Conservation (phyloP, 2,113 vertebrate genomes). For the Dipodomys ordii region DNA sequence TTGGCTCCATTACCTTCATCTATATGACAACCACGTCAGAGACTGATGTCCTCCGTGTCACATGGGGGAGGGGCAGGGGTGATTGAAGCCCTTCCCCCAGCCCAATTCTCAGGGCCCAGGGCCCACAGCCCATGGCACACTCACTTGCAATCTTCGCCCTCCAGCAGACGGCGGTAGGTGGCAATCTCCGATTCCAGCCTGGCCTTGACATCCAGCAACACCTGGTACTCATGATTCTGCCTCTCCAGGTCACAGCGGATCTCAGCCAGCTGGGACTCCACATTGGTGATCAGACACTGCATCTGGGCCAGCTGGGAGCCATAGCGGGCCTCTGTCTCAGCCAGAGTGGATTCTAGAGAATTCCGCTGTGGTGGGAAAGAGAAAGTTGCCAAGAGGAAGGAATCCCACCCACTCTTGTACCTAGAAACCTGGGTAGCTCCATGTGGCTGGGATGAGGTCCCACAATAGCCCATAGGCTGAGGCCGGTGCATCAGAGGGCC, state of each 20-base stretch:
- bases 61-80: too few species aligned
- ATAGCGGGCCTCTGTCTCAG: slow-evolving; percentile 89
- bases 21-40: background rate
- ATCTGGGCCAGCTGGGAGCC: slow-evolving; percentile 85
- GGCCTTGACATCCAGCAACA: slow-evolving; percentile 84
- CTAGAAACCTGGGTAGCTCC: background rate
- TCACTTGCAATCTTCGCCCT: slow-evolving; percentile 81
- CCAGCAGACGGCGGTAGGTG: slow-evolving; percentile 82
- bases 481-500: background rate
- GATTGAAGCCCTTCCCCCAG: background rate
- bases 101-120: background rate
- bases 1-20: background rate
- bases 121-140: background rate
- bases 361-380: slow-evolving; percentile 85
- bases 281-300: slow-evolving; percentile 84
- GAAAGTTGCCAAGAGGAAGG: background rate
- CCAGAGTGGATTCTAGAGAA: slow-evolving; percentile 88
- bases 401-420: background rate
- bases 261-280: slow-evolving; percentile 86
- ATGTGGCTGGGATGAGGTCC: background rate
- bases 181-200: slow-evolving; percentile 81
- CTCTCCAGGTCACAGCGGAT: slow-evolving; percentile 86
- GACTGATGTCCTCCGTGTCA: background rate
- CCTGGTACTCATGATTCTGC: slow-evolving; percentile 89
- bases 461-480: accelerated